A percentile compares a stretch with the other conserved stretches of the same genome.
phyloP scores from a whole-genome alignment of 2,888 invertebrate genomes.

The Protodeltote pygarga region DNA sequence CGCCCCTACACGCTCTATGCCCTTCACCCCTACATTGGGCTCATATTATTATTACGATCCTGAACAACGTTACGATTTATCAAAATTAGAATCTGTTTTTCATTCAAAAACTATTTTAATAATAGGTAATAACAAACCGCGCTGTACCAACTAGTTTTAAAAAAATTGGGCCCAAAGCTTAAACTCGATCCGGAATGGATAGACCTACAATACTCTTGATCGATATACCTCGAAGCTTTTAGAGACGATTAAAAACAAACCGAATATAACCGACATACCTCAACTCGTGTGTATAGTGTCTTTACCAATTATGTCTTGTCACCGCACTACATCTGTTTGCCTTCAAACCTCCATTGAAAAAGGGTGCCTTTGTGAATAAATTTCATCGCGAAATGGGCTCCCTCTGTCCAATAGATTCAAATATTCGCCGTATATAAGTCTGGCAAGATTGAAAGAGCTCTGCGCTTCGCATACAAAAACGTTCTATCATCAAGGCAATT shows the following conservation, averaged over 20 bases:
- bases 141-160: too few species aligned
- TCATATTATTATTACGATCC: too few species aligned
- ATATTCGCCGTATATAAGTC: constrained; percentile 37
- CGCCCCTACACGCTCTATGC: too few species aligned
- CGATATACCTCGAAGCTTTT: too few species aligned
- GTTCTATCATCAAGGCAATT: constrained; percentile 28
- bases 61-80: too few species aligned
- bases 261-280: constrained; percentile 9
- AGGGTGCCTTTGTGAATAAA: constrained; percentile 47
- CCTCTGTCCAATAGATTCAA: constrained; percentile 34
- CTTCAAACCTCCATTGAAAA: constrained; percentile 39
- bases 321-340: constrained; percentile 37
- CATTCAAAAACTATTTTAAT: too few species aligned
- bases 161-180: too few species aligned
- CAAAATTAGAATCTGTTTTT: too few species aligned
- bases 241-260: constrained; percentile 6
- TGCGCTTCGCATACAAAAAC: constrained; percentile 43
- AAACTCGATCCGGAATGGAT: too few species aligned
- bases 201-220: too few species aligned
- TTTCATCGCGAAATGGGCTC: constrained; percentile 40
- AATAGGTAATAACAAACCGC: too few species aligned
- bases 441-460: constrained; percentile 48
- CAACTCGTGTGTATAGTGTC: constrained; percentile 5
- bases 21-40: too few species aligned
- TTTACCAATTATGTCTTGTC: constrained; percentile 27